A percentile compares a stretch with the other conserved stretches of the same genome.
These are phyloP conservation scores for Aplysia californica DNA, from an alignment of 1,140 invertebrate species.

Conservation along the genomic window DNA sequence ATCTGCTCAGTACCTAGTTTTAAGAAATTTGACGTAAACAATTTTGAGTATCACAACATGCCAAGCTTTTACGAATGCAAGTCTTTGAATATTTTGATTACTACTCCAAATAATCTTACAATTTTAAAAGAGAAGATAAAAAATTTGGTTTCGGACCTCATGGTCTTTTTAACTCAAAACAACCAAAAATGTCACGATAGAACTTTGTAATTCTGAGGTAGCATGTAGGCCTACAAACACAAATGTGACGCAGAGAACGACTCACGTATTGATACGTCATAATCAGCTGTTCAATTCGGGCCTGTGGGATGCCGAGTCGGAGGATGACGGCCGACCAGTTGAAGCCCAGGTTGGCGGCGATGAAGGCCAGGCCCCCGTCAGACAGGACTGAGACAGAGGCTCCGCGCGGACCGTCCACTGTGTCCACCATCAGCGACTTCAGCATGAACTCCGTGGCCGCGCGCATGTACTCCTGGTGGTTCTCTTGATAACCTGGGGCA, in stretches of 20 bases:
- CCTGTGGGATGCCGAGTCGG: slow-evolving; percentile 46
- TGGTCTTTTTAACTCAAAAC: neutral
- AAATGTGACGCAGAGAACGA: no score
- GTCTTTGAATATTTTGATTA: neutral
- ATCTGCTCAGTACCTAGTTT: no score
- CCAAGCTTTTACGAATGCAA: no score
- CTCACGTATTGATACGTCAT: slow-evolving; percentile 42
- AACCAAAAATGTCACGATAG: neutral
- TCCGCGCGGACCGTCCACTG: slow-evolving; percentile 32
- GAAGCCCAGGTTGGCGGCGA: slow-evolving; percentile 50
- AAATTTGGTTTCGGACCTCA: neutral
- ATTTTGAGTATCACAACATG: no score
- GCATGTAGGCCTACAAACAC: neutral
- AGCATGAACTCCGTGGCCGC: slow-evolving; percentile 43
- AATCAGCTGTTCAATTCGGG: slow-evolving; percentile 54
- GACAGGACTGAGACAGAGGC: slow-evolving; percentile 43
- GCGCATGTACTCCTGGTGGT: slow-evolving; percentile 41
- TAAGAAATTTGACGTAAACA: no score
- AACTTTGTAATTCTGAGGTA: neutral
- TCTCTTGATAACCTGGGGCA: slow-evolving; percentile 42
- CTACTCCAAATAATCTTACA: neutral
- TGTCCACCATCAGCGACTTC: slow-evolving; percentile 19
- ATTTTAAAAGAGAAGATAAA: no score
- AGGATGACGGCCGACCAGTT: slow-evolving; percentile 48
- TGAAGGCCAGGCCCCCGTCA: slow-evolving; percentile 46